phyloP scores from a whole-genome alignment of 2,113 vertebrate genomes.

The Bubalus kerabau region DNA sequence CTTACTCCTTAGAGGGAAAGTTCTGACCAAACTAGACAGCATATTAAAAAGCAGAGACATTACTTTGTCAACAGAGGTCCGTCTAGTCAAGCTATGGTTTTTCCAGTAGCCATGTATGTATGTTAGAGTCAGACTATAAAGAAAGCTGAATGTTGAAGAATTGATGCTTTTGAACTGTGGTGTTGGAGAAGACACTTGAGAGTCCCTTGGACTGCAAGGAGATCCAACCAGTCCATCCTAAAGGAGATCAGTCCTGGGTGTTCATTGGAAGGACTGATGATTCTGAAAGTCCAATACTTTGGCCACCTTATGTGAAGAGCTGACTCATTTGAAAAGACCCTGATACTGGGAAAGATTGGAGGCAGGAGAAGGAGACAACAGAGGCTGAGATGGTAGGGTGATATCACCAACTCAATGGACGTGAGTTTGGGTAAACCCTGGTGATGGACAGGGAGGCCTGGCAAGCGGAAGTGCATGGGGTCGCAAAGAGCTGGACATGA shows the following conservation, averaged over 20 bases:
- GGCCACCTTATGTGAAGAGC: fast-evolving
- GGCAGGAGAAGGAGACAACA: not conserved
- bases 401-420: not conserved
- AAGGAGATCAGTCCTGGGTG: not conserved
- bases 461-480: not conserved
- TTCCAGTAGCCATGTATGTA: not conserved
- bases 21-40: not conserved
- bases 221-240: not conserved
- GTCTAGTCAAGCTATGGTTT: not conserved
- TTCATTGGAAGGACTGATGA: not conserved
- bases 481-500: not conserved
- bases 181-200: not conserved
- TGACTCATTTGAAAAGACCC: not conserved
- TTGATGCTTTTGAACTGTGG: not conserved
- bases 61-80: not conserved
- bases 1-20: not conserved
- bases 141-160: not conserved
- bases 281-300: not conserved
- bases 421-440: not conserved
- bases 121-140: not conserved
- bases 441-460: not conserved
- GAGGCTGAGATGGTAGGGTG: not conserved
- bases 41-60: not conserved
- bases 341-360: not conserved
- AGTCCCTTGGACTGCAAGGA: not conserved